Evolutionary conservation across 1,140 invertebrate species (phyloP).

Genomic region (Caerostris darwini): DNA sequence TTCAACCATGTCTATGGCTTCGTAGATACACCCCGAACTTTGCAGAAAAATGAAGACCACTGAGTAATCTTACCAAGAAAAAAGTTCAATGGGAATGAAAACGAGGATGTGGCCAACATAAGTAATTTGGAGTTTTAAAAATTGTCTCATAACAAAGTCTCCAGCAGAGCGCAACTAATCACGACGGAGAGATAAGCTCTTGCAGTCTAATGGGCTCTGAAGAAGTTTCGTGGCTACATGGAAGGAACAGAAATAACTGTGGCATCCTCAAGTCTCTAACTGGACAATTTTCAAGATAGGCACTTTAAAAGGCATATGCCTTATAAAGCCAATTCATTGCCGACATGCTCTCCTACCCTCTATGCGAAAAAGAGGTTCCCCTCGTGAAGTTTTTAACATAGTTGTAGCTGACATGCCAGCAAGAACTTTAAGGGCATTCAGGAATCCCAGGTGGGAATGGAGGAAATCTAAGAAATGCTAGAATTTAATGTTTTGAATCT

Average conservation of each 20-base stretch:
- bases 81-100: constrained; percentile 56
- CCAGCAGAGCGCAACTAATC: constrained; percentile 78
- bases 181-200: constrained; percentile 78
- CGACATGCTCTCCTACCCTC: too few relatives aligned
- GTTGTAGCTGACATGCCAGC: too few relatives aligned
- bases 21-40: constrained; percentile 11
- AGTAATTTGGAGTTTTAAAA: constrained; percentile 56
- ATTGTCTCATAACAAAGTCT: not conserved
- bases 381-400: too few relatives aligned
- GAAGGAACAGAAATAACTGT: constrained; percentile 78
- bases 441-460: too few relatives aligned
- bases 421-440: too few relatives aligned
- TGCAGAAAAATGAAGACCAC: not conserved
- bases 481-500: too few relatives aligned
- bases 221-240: constrained; percentile 79
- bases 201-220: constrained; percentile 79
- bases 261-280: constrained; percentile 73
- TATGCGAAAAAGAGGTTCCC: too few relatives aligned
- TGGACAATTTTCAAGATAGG: not conserved
- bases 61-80: constrained; percentile 31
- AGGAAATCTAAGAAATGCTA: too few relatives aligned
- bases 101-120: constrained; percentile 16
- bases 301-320: too few relatives aligned
- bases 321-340: too few relatives aligned
- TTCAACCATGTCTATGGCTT: not conserved